Evolutionary conservation across 2,888 invertebrate genomes (phyloP), one percentile per base, ranked within the genome.

Genomic region (Dendrolimus houi): DNA sequence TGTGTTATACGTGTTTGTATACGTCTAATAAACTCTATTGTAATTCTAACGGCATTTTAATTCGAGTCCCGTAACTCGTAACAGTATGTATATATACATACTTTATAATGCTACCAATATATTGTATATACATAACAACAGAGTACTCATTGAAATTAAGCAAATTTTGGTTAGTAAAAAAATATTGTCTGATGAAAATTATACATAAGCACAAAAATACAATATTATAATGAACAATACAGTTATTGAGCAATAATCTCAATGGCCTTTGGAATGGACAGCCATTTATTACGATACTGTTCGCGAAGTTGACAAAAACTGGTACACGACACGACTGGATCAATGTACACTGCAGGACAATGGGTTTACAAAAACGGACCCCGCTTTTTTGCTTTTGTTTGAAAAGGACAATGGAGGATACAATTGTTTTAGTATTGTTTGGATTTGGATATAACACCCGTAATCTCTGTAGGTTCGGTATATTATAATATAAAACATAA

Each of bases 291-390:
- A 69, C 54, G 63, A 60, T 67, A 71, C 66, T 72, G 66, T 67
- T 68, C 65, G 65, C 60, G 69, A 73, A 71, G 71, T 73, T 73
- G 72, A 73, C 69, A 74, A 73, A 74, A 72, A 69, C 62, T 58
- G 59, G 60, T 60, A 65, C 66, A 67, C 13, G 54, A 40, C 53
- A 68, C 68, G 68, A 69, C 3, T 69, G 69, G 14, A 53, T 14
- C 53, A 9, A 53, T 53, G 13, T 17, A 53, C 53, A 53, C 13
- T 53, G 53, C 7, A 8, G 47, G 47, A 47, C 47, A 47, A 47
- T 47, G 47, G 47, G 9, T 8, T 12, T 47, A 47, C 47, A 47
- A 47, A 47, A 47, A 47, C 9, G 10, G 47, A 47, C 12, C 9
- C 47, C 47, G 47, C 47, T 47, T 47, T 47, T 47, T 47, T 47